Conservation (phyloP, 1,140 invertebrate species). For the Drosophila lacteicornis region DNA sequence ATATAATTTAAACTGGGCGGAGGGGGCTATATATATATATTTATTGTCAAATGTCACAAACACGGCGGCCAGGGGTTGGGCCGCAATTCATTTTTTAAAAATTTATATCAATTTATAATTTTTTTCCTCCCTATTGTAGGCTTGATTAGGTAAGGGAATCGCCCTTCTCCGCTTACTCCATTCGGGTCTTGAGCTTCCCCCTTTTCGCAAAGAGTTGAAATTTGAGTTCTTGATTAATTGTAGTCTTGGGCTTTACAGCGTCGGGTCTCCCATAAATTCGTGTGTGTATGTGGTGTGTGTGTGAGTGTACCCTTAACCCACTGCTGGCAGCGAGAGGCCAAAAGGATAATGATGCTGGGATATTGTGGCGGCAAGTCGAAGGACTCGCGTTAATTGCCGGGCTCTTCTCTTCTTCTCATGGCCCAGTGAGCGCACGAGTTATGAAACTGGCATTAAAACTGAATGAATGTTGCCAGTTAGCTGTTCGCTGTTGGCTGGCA, state of each 20-base stretch:
- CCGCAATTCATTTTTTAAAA: conserved; percentile 74
- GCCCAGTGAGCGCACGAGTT: conserved; percentile 77
- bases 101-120: conserved; percentile 82
- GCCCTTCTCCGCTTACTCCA: conserved; percentile 7
- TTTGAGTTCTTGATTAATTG: conserved; percentile 69
- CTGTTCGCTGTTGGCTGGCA: conserved; percentile 20
- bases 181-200: conserved; percentile 45
- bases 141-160: conserved; percentile 67
- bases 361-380: conserved; percentile 52
- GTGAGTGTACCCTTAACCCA: conserved; percentile 34
- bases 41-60: conserved; percentile 79
- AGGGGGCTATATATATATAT: conserved; percentile 54
- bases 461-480: conserved; percentile 64
- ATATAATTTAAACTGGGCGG: conserved; percentile 57
- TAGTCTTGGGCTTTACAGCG: conserved; percentile 46
- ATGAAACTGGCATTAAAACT: conserved; percentile 78
- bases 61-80: conserved; percentile 29
- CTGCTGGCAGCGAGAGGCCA: conserved; percentile 37
- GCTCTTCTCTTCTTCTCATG: conserved; percentile 54
- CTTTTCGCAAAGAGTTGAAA: conserved; percentile 37
- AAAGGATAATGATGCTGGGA: conserved; percentile 54
- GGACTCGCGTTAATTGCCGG: conserved; percentile 73
- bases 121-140: conserved; percentile 56
- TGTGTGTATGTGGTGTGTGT: conserved; percentile 19
- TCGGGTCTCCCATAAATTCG: conserved; percentile 35